Evolutionary conservation across 2,888 invertebrate genomes (phyloP).

Genomic region (Lasioglossum zephyrum): DNA sequence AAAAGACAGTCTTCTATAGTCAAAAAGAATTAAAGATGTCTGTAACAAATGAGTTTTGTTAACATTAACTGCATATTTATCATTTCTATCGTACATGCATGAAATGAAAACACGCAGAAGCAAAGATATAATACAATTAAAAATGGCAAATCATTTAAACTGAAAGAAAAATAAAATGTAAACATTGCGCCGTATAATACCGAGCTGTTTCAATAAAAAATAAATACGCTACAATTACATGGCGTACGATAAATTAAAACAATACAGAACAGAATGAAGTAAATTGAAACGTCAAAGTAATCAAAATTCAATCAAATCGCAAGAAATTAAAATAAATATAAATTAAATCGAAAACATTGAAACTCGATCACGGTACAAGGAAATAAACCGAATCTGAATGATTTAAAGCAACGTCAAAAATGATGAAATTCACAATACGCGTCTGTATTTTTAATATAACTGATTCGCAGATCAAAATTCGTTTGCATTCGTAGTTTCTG

Average conservation of each 20-base stretch:
- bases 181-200: neutral
- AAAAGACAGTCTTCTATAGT: no score
- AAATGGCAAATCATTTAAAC: neutral
- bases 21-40: no score
- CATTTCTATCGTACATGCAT: no score
- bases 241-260: neutral
- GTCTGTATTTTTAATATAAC: neutral
- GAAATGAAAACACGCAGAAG: no score
- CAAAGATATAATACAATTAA: neutral
- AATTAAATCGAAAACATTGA: neutral
- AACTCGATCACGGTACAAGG: neutral
- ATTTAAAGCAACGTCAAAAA: neutral
- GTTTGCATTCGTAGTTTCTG: neutral
- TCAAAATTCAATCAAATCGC: neutral
- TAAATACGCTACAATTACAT: neutral
- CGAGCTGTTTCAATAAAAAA: neutral
- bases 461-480: neutral
- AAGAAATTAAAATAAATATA: neutral
- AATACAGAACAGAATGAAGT: neutral
- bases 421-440: neutral
- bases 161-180: neutral
- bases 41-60: no score
- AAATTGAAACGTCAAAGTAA: neutral
- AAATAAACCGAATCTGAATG: neutral
- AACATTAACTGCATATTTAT: no score